phyloP scores from a whole-genome alignment of 2,113 vertebrate species.

The Microcebus griseorufus region DNA sequence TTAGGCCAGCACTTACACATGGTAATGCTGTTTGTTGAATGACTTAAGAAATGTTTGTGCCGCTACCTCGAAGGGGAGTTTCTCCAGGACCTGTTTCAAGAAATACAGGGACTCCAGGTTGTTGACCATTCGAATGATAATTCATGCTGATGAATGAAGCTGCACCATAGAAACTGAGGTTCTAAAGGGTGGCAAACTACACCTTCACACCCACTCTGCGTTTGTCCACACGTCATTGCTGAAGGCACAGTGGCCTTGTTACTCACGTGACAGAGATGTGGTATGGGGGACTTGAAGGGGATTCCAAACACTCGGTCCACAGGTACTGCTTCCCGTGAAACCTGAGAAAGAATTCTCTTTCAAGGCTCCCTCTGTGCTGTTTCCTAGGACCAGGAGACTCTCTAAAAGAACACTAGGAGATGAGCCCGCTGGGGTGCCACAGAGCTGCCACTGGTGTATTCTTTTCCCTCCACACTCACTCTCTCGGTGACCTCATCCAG shows the following conservation, averaged over 20 bases:
- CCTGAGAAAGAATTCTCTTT: not conserved
- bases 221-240: not conserved
- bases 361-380: not conserved
- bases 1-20: not conserved
- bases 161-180: not conserved
- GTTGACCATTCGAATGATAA: not conserved
- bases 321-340: not conserved
- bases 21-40: not conserved
- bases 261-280: not conserved
- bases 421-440: not conserved
- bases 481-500: not conserved
- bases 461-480: not conserved
- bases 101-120: not conserved
- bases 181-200: not conserved
- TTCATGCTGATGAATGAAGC: not conserved
- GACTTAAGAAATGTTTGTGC: not conserved
- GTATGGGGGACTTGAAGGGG: not conserved
- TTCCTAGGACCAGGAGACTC: not conserved
- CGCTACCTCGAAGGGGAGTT: not conserved
- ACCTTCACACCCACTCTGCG: not conserved
- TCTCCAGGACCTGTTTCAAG: not conserved
- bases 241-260: not conserved
- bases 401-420: not conserved
- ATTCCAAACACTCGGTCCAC: not conserved
- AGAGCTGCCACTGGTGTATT: not conserved